These are phyloP conservation scores for Lordiphosa andalusiaca DNA, from an alignment of 2,888 invertebrate species.

Conservation along the genomic window DNA sequence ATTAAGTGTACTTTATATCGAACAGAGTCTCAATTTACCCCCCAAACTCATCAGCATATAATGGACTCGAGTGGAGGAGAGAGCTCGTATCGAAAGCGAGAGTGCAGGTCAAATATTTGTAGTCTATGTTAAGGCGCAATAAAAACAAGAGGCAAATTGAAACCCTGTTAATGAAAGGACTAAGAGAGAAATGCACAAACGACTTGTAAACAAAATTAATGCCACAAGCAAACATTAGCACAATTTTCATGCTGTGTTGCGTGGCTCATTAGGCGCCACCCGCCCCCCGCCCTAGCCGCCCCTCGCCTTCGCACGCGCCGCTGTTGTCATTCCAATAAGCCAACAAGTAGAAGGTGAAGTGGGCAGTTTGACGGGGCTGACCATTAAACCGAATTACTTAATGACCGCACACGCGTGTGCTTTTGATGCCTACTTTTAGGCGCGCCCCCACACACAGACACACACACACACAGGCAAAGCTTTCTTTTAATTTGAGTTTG, in stretches of 20 bases:
- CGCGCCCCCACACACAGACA: constrained; percentile 21
- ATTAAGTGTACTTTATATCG: constrained; percentile 60
- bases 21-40: constrained; percentile 3
- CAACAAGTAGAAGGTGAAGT: constrained; percentile 10
- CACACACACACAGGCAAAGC: constrained; percentile 1
- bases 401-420: constrained; percentile 68
- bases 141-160: constrained; percentile 54
- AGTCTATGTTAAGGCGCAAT: constrained; percentile 44
- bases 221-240: constrained; percentile 69
- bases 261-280: constrained; percentile 60
- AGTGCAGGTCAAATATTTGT: constrained; percentile 67
- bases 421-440: constrained; percentile 69
- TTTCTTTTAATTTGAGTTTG: constrained; percentile 59
- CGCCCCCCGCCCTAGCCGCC: background rate
- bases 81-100: constrained; percentile 31
- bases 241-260: constrained; percentile 61
- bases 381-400: constrained; percentile 73
- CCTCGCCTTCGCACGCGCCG: too few species aligned
- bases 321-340: constrained; percentile 18
- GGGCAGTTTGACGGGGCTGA: constrained; percentile 20
- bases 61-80: background rate
- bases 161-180: constrained; percentile 54
- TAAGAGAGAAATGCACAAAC: constrained; percentile 54
- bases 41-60: constrained; percentile 14
- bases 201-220: constrained; percentile 74